Evolutionary conservation across 2,888 invertebrate genomes (phyloP), one percentile per base, ranked within the genome.

Genomic region (Ennomos fuscantarius): DNA sequence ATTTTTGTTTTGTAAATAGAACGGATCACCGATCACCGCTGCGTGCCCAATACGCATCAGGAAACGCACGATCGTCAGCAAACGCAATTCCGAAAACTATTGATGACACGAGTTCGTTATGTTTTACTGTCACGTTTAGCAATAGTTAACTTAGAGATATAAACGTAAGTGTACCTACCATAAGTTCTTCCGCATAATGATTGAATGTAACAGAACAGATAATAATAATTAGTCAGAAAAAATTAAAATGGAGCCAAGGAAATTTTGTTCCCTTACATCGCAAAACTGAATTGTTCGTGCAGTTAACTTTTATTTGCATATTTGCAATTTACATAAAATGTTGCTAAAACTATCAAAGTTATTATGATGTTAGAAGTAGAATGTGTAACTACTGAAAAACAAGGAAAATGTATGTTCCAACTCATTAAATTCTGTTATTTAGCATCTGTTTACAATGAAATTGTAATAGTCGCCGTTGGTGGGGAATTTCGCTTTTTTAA

Each of bases 1-100:
- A 58, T 56, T 59, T 76, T 73, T 68, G 74, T 77, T 77, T 81
- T 76, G 74, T 77, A 75, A 79, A 80, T 79, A 81, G 66, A 75
- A 73, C 73, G 65, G 69, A 47, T 56, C 41, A 44, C 12, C 15
- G 15, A 47, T 56, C 41, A 44, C 12, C 15, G 15, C 5, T 50
- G 46, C 37, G 35, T 31, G 9, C 37, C 9, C 15, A 24, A 15
- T 32, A 36, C 36, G 34, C 34, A n/a, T 10, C 42, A 15, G 42
- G 34, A 31, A 52, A 35, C 47, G 11, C 34, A 42, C 31, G 41
- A 8, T 33, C 13, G 13, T 48, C 32, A 12, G 1, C 41, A 32
- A 46, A 45, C 24, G 11, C 33, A n/a, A 35, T 45, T 32, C 32
- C 44, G 15, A 46, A 46, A 34, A 11, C 33, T 24, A 6, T 24